phyloP scores from a whole-genome alignment of 1,140 invertebrate genomes.

The Arion vulgaris region DNA sequence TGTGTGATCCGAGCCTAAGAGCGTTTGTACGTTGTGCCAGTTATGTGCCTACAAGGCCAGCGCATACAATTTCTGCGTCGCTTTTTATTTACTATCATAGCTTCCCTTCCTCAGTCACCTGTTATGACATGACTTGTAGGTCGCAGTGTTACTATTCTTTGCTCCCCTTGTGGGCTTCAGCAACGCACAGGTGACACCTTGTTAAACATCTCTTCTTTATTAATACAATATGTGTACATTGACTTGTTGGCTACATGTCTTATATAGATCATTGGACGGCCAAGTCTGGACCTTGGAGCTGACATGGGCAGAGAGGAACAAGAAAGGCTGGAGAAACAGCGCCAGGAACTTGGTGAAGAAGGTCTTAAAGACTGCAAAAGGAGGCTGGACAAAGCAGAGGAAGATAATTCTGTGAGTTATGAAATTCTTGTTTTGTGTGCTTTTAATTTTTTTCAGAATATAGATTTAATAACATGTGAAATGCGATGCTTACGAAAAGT shows the following conservation, averaged over 20 bases:
- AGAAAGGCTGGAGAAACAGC: slow-evolving; percentile 79
- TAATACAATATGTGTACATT: background rate
- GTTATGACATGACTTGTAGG: no score
- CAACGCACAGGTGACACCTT: no score
- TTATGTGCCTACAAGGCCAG: no score
- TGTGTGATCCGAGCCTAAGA: no score
- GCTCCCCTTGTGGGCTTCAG: no score
- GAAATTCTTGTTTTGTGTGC: background rate
- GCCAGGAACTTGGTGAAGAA: slow-evolving; percentile 77
- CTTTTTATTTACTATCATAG: no score
- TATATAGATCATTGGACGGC: slow-evolving; percentile 72
- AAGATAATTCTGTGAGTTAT: slow-evolving; percentile 38
- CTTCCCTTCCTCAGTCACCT: no score
- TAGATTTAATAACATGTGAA: no score
- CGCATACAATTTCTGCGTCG: no score
- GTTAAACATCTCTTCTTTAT: background rate
- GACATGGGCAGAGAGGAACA: slow-evolving; percentile 80
- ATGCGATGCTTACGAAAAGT: no score
- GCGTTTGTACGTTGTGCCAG: no score
- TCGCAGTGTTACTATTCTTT: no score
- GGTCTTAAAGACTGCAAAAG: slow-evolving; percentile 80
- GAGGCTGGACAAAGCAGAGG: slow-evolving; percentile 77
- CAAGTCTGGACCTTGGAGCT: slow-evolving; percentile 73
- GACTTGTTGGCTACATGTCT: background rate
- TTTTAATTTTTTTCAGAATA: background rate